These are phyloP conservation scores for Eumacrocentrus americanus DNA, from an alignment of 2,888 invertebrate genomes.

Conservation along the genomic window DNA sequence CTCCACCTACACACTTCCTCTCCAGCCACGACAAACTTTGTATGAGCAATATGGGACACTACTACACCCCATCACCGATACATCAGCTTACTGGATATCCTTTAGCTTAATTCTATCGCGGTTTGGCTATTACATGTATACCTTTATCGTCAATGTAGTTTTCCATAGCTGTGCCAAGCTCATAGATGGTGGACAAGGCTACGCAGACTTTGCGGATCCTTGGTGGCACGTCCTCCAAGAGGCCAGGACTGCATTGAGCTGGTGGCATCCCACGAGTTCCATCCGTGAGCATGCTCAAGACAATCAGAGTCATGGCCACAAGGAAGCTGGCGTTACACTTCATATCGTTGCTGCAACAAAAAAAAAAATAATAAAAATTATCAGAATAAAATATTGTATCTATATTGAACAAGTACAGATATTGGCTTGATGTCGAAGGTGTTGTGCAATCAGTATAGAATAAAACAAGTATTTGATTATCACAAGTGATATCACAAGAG, in stretches of 20 bases:
- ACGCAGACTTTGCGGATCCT: constrained; percentile 70
- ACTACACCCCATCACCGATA: background rate
- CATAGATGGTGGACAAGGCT: constrained; percentile 71
- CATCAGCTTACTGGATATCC: background rate
- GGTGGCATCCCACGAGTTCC: constrained; percentile 61
- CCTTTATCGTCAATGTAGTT: constrained; percentile 66
- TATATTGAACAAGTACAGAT: too few relatives aligned
- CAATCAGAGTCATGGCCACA: constrained; percentile 36
- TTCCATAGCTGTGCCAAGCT: constrained; percentile 69
- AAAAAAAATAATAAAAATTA: background rate
- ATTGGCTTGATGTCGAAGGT: too few relatives aligned
- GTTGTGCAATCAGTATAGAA: too few relatives aligned
- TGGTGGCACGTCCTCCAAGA: constrained; percentile 69
- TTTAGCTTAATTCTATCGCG: background rate
- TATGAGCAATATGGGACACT: background rate
- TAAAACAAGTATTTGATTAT: too few relatives aligned
- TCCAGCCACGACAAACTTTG: background rate
- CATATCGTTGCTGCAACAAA: constrained; percentile 42
- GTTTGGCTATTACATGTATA: constrained; percentile 22
- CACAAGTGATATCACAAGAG: too few relatives aligned
- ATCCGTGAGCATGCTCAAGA: constrained; percentile 48
- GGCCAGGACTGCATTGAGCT: constrained; percentile 67
- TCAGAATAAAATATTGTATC: too few relatives aligned
- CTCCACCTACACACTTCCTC: background rate
- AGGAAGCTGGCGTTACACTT: constrained; percentile 39